Percentiles rank a stretch among this genome's conserved stretches.
Evolutionary conservation across 2,797 vertebrate genomes (phyloP).

Genomic region (Parotocinclus haroldoi): DNA sequence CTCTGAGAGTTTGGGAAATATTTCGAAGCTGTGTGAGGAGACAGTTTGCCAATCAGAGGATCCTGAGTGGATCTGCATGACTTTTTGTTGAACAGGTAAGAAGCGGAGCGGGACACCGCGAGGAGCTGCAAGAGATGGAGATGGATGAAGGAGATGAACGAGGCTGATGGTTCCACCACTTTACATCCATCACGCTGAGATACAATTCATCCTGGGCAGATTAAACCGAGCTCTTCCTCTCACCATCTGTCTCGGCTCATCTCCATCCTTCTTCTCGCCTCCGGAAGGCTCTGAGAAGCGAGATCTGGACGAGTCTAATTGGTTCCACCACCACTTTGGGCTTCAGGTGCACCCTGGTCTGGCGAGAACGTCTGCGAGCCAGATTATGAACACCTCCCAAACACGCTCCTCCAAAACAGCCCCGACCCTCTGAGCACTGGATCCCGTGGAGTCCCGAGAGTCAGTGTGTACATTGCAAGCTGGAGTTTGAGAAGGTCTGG

Average conservation of each 20-base stretch:
- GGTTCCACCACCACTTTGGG: neutral
- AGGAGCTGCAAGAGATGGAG: neutral
- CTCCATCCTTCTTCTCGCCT: neutral
- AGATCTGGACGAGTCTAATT: neutral
- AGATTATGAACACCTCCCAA: too few relatives aligned
- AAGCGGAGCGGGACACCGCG: too few relatives aligned
- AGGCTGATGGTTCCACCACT: neutral
- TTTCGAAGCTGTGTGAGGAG: constrained; percentile 35
- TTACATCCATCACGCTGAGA: constrained; percentile 17
- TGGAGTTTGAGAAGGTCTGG: neutral
- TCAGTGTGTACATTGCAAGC: too few relatives aligned
- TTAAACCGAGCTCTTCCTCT: constrained; percentile 6
- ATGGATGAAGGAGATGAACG: neutral
- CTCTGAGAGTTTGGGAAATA: constrained; percentile 30
- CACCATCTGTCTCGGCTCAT: constrained; percentile 1
- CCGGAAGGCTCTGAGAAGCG: constrained; percentile 1
- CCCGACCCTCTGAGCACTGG: too few relatives aligned
- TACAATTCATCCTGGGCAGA: constrained; percentile 7
- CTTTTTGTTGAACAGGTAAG: too few relatives aligned
- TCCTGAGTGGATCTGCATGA: neutral
- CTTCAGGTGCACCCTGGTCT: too few relatives aligned
- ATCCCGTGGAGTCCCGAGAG: too few relatives aligned
- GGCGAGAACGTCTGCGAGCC: too few relatives aligned
- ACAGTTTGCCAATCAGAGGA: constrained; percentile 32
- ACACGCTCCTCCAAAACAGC: too few relatives aligned